Base-by-base conservation (phyloP, 2,797 vertebrate species). In the Artibeus jamaicensis region DNA sequence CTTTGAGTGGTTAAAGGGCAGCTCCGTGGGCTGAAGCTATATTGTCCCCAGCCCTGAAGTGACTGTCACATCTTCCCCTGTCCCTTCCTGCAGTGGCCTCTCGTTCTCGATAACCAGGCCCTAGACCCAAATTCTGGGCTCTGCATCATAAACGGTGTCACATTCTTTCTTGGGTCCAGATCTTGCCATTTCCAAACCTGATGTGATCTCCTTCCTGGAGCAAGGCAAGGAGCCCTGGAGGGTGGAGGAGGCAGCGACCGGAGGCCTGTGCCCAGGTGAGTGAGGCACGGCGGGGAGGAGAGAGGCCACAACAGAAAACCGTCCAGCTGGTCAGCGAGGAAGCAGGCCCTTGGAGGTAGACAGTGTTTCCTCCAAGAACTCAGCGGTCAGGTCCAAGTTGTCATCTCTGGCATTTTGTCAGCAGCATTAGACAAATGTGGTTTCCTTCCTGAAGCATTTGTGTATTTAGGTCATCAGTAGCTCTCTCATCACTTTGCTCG, bases 181-280 rank as follows among this genome's bases (percentile, higher is more conserved):
- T 77, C 86, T 97, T 68, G 8, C 83, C 16, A 1, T 89, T 50
- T 87, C 91, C 86, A 97, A 96, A 46, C 94, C 95, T 2, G 86
- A 91, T n/a, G 84, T 96, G 89, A 96, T 97, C 37, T 39, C 95
- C 78, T 95, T 84, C 86, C 53, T 97, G 81, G 94, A 97, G 59
- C 89, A 78, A 85, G 93, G 95, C 18, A 57, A 1, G 34, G 95
- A 73, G 65, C 96, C 97, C 50, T 96, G 97, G 91, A 3, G 24
- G 16, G 82, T 74, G 10, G 93, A 42, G 21, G 39, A 29, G 18
- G 82, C 3, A 5, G 32, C 5, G 0, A 0, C 34, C 3, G 62
- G 57, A 39, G 65, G 71, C 57, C 29, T 6, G 34, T 26, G 53
- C 19, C 71, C 94, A 44, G 96, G 97, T 96, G 65, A 94, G 95